Base-by-base conservation (phyloP, 2,797 vertebrate species). In the Amazona finschi region DNA sequence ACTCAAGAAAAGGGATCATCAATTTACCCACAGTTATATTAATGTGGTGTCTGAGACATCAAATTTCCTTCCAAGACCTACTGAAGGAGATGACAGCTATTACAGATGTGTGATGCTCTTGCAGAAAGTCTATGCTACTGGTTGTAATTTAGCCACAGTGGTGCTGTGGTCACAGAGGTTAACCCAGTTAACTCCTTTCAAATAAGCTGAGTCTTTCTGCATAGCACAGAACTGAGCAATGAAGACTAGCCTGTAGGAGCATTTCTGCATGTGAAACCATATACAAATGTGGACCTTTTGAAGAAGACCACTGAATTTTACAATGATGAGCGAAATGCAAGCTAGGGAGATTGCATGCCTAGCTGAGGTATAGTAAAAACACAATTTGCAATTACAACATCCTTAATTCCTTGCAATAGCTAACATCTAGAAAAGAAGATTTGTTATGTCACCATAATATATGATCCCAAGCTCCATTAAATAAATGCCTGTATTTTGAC, bases 161-260 rank as follows among this genome's bases (percentile, higher is more conserved):
- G 67, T 82, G 67, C 60, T 95, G 93, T 93, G 95, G 90, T 93
- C 88, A 90, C 76, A 95, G 88, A 95, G 92, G 90, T 94, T 96
- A 95, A 95, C 84, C 90, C 91, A 93, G 94, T 92, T 91, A 94
- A 91, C 93, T 93, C 67, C 71, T 89, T 88, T 90, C 72, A 93
- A 88, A 90, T 91, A 94, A 95, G 71, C 84, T n/a, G 44, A 92
- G 74, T 66, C 80, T 94, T 91, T 82, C 90, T 90, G 60, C 60
- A 11, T 69, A 93, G 27, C 73, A 44, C 46, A 73, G 53, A 66
- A 30, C 66, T 85, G 75, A 94, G 76, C 73, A 89, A 36, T 38
- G 38, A 86, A 16, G 44, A 90, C 30, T 62, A 72, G 72, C 65
- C 91, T 58, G 38, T 55, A 95, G 92, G 52, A 93, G 41, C 24